Evolutionary conservation across 2,113 vertebrate species (phyloP), one percentile per base, ranked within the genome.

Genomic region (Semnopithecus entellus): DNA sequence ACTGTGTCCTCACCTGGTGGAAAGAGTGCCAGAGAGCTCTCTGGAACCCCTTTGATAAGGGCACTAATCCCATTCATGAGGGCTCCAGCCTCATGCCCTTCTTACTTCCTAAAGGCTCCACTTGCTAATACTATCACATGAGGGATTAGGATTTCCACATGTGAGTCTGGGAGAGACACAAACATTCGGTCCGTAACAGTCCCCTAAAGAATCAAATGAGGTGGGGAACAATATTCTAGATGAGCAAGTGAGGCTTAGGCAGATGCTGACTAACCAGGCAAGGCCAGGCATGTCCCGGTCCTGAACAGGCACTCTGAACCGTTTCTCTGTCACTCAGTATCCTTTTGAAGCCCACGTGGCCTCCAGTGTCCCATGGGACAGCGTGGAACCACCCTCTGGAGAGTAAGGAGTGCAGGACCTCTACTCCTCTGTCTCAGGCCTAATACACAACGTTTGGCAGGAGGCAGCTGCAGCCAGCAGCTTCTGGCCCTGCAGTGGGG

Each of bases 261-360:
- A 91, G 61, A 70, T 10, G 50, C 57, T 45, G 14, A 80, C 2
- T 18, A 81, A 40, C 25, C 59, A 14, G 45, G 8, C 61, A 81
- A 81, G 50, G 43, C 73, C 70, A 35, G n/a, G 8, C 27, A 32
- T 5, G 1, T 38, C 9, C 78, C 4, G 2, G 9, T 5, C n/a
- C 57, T 61, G 18, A 78, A 14, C 23, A 3, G 2, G 6, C 45
- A 30, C 32, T 57, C 22, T 35, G 59, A 64, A 48, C 10, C 27
- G 45, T 82, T 64, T 78, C 20, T 96, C 50, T 72, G 23, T 43
- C 38, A 1, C 18, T 84, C 35, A 4, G 9, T 48, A 38, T 40
- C n/a, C 0, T 12, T 9, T 2, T 0, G 0, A 30, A 59, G 43
- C 3, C 16, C 20, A 2, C 1, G 11, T 18, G 57, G 82, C 57